phyloP scores from a whole-genome alignment of 2,797 vertebrate species.

The Rhodeus uyekii region DNA sequence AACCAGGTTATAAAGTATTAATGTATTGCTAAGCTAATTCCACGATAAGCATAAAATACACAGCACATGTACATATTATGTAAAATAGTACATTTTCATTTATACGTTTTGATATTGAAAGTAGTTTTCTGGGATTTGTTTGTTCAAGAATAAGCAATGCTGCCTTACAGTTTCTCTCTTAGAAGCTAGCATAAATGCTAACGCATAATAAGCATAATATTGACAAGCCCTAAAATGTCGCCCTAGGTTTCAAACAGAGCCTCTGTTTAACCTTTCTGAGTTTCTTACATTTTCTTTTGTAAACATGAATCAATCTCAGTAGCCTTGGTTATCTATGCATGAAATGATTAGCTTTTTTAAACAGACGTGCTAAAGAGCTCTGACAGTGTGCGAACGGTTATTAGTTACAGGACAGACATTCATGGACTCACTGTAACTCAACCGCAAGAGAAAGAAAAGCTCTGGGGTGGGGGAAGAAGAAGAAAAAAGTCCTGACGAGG shows the following conservation, averaged over 20 bases:
- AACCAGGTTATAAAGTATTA: not conserved
- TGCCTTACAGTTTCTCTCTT: not conserved
- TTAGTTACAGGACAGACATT: conserved; percentile 53
- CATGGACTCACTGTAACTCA: conserved; percentile 49
- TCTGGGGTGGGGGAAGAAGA: not conserved
- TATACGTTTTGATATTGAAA: too few relatives aligned
- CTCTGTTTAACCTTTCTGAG: conserved; percentile 7
- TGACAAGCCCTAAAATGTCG: not conserved
- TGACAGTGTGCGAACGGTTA: conserved; percentile 55
- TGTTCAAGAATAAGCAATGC: not conserved
- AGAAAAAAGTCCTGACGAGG: not conserved
- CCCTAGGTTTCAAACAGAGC: not conserved
- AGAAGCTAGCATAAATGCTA: not conserved
- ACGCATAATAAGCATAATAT: too few relatives aligned
- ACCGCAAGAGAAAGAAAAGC: conserved; percentile 47
- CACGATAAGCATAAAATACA: not conserved
- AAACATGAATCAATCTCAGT: conserved; percentile 38
- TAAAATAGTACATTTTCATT: not conserved
- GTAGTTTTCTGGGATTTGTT: not conserved
- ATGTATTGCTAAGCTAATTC: not conserved
- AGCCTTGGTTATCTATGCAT: conserved; percentile 44
- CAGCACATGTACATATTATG: not conserved
- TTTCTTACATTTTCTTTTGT: conserved; percentile 31
- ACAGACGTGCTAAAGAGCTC: conserved; percentile 47
- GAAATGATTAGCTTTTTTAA: conserved; percentile 49